Percentiles rank a stretch among this genome's conserved stretches.
phyloP scores from a whole-genome alignment of 2,113 vertebrate genomes.

The Murina feae region DNA sequence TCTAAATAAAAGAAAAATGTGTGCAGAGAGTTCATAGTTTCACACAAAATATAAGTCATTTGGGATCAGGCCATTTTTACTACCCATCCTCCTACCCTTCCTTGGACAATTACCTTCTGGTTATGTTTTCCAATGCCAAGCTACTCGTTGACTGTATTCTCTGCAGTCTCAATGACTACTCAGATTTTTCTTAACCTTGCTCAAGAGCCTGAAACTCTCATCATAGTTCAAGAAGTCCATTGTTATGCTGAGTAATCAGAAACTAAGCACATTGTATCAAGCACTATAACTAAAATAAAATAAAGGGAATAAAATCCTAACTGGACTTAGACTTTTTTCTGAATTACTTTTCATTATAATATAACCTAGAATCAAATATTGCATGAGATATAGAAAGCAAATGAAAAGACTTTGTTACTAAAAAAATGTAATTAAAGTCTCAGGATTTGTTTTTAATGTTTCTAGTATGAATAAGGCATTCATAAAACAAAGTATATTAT shows the following conservation, averaged over 20 bases:
- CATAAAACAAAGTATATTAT: neutral
- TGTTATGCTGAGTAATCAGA: neutral
- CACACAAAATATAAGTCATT: neutral
- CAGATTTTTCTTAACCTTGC: too few relatives aligned
- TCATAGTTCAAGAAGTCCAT: neutral
- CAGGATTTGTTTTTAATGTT: neutral
- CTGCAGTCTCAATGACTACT: accelerated
- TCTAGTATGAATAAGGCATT: neutral
- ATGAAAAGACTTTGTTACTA: neutral
- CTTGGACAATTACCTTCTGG: too few relatives aligned
- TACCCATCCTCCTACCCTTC: neutral
- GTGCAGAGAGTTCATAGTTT: neutral
- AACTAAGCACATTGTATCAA: neutral
- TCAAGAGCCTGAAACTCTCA: neutral
- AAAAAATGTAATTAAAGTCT: neutral
- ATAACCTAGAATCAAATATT: neutral
- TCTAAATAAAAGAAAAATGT: neutral
- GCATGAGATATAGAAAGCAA: neutral
- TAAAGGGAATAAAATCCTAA: neutral
- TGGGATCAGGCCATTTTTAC: neutral
- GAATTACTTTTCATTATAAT: neutral
- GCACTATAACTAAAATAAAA: neutral
- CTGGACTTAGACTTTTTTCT: neutral
- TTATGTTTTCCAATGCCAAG: neutral
- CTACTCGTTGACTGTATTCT: accelerated